Percentiles rank a stretch among this genome's conserved stretches.
These are phyloP conservation scores for Melikaiella ostensackeni DNA, from an alignment of 2,888 invertebrate species.

Conservation along the genomic window DNA sequence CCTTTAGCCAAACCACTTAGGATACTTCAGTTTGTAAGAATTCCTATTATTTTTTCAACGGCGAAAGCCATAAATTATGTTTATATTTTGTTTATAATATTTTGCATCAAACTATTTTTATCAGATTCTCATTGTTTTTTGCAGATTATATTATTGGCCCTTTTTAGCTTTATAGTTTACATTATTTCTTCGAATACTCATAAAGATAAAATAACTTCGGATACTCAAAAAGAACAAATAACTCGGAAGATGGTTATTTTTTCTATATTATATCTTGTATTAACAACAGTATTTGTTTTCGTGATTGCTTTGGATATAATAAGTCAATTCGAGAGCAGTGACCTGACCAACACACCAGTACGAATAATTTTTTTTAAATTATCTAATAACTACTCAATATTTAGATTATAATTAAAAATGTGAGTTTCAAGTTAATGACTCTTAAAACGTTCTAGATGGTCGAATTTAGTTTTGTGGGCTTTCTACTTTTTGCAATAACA, in stretches of 20 bases:
- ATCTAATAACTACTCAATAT: neutral
- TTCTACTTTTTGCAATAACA: constrained; percentile 60
- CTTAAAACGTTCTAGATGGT: constrained; percentile 62
- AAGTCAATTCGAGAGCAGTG: constrained; percentile 58
- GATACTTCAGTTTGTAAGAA: constrained; percentile 66
- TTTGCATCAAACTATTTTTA: neutral
- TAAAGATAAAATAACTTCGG: constrained; percentile 41
- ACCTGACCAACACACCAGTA: constrained; percentile 61
- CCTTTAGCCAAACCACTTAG: constrained; percentile 60
- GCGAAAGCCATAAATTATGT: too few relatives aligned
- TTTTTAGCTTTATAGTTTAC: constrained; percentile 62
- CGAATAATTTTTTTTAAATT: constrained; percentile 40
- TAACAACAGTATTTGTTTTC: constrained; percentile 63
- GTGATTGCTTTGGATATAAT: constrained; percentile 64
- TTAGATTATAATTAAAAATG: neutral
- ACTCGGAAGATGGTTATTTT: constrained; percentile 45
- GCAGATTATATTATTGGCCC: constrained; percentile 55
- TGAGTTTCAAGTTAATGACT: constrained; percentile 2
- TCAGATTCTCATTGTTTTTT: constrained; percentile 43
- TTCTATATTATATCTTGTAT: constrained; percentile 60
- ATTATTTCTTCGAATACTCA: constrained; percentile 49
- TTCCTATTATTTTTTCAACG: neutral
- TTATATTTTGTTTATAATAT: neutral
- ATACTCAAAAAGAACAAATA: constrained; percentile 24
- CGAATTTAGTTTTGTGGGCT: constrained; percentile 63